Conservation (phyloP, 2,797 vertebrate species). For the Decapterus maruadsi region DNA sequence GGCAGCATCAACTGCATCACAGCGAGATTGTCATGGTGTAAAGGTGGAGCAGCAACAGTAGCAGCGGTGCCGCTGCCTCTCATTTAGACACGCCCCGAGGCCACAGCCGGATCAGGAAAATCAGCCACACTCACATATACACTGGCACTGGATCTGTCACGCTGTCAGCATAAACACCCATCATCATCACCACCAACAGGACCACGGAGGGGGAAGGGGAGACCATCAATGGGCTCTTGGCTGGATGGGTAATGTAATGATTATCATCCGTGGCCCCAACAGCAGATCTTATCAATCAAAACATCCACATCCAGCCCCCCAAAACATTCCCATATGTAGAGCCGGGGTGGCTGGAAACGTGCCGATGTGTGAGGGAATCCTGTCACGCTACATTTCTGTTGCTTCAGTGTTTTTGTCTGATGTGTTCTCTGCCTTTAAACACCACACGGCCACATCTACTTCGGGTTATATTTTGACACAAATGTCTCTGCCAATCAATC, state of each 20-base stretch:
- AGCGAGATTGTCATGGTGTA: conserved; percentile 4
- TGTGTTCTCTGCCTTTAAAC: conserved; percentile 4
- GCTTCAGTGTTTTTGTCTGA: not conserved
- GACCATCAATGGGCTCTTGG: conserved; percentile 24
- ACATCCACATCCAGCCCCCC: conserved; percentile 21
- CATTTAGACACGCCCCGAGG: conserved; percentile 70
- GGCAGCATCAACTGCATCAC: not conserved
- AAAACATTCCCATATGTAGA: conserved; percentile 28
- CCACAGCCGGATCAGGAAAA: conserved; percentile 40
- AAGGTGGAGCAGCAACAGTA: conserved; percentile 43
- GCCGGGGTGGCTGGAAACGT: conserved; percentile 27
- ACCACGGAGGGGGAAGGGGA: conserved; percentile 38
- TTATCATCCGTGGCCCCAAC: conserved; percentile 19
- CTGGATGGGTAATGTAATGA: conserved; percentile 55
- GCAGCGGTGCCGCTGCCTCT: conserved; percentile 42
- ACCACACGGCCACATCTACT: conserved; percentile 8
- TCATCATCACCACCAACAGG: conserved; percentile 47
- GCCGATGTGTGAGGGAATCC: conserved; percentile 48
- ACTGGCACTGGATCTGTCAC: conserved; percentile 61
- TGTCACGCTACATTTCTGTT: conserved; percentile 43
- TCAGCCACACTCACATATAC: conserved; percentile 51
- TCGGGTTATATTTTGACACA: conserved; percentile 37
- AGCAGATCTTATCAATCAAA: conserved; percentile 76
- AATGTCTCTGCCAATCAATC: conserved; percentile 32
- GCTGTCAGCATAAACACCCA: conserved; percentile 68